Percentiles rank a stretch among this genome's conserved stretches.
phyloP scores from a whole-genome alignment of 2,797 vertebrate genomes.

The Cyprinodon diabolis region DNA sequence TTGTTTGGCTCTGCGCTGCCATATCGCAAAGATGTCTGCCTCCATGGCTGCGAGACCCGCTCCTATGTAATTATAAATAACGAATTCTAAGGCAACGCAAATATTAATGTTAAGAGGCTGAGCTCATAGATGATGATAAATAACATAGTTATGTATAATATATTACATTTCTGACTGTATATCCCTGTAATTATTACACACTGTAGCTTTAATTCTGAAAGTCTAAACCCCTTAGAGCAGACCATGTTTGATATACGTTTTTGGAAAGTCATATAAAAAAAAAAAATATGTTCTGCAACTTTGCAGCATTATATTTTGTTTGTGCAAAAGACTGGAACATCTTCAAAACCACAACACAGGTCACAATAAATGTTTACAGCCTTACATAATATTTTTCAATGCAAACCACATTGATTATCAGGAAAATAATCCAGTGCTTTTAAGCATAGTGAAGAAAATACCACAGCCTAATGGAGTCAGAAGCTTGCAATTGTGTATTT shows the following conservation, averaged over 20 bases:
- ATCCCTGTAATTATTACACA: no score
- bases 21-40: no score
- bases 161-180: no score
- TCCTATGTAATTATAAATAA: no score
- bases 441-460: conserved; percentile 3
- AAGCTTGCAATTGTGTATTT: conserved; percentile 6
- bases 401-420: background rate
- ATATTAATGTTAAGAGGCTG: no score
- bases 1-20: no score
- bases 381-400: background rate
- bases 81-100: no score
- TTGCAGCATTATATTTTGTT: background rate
- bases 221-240: background rate
- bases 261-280: background rate
- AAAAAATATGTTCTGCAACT: background rate
- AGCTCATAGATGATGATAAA: no score
- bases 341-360: background rate
- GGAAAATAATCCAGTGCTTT: background rate
- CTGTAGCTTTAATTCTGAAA: no score
- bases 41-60: no score
- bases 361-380: background rate
- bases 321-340: background rate
- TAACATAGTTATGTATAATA: no score
- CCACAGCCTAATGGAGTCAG: background rate
- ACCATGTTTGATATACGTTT: background rate